Evolutionary conservation across 1,140 invertebrate genomes (phyloP).

Genomic region (Akabosia matsudoensis): DNA sequence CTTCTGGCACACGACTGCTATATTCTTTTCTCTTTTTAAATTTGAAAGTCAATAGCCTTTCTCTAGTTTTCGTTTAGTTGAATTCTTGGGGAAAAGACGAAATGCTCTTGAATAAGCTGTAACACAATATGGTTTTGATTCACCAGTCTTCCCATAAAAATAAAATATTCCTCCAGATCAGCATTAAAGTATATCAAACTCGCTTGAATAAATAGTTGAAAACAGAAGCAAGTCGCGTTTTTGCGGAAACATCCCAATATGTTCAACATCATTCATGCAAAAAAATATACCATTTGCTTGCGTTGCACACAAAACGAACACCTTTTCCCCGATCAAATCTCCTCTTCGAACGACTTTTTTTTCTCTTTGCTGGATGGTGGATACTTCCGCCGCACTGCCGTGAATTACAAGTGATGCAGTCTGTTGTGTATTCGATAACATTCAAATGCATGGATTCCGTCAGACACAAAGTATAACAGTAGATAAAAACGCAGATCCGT

Average conservation of each 20-base stretch:
- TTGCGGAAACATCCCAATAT: background rate
- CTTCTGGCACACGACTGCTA: too few species aligned
- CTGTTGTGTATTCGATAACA: background rate
- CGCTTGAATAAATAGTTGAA: too few species aligned
- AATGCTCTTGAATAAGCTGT: too few species aligned
- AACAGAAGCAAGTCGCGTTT: background rate
- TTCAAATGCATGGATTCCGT: slow-evolving; percentile 11
- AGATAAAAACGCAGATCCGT: too few species aligned
- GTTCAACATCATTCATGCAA: background rate
- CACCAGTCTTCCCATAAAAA: background rate
- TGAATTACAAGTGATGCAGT: background rate
- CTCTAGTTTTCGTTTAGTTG: background rate
- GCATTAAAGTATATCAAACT: background rate
- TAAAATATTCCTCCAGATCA: background rate
- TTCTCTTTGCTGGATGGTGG: too few species aligned
- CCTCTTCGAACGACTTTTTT: background rate
- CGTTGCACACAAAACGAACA: background rate
- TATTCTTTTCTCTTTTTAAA: background rate
- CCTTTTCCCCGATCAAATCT: too few species aligned
- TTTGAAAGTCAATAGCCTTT: background rate
- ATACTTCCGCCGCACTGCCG: background rate
- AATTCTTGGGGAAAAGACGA: background rate
- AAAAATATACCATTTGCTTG: slow-evolving; percentile 8
- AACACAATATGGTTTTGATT: background rate
- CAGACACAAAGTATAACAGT: background rate